Percentiles rank a stretch among this genome's conserved stretches.
Evolutionary conservation across 2,113 vertebrate genomes (phyloP).

Genomic region (Chamaetylas fuelleborni): DNA sequence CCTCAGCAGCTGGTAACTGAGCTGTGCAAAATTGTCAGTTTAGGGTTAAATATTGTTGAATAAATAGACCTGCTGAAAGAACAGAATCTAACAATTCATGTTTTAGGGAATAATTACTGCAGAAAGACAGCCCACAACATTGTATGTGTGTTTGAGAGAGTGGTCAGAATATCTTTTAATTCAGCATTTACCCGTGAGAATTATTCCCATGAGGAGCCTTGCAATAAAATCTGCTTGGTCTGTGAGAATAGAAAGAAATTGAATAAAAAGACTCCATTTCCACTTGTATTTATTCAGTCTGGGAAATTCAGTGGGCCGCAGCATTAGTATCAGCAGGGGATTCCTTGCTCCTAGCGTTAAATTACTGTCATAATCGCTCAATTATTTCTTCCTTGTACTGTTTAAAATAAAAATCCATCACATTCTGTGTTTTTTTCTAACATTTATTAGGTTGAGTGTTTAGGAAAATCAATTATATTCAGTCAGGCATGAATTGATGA

Average conservation of each 20-base stretch:
- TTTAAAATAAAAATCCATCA: conserved; percentile 88
- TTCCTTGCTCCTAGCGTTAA: conserved; percentile 87
- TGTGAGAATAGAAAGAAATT: conserved; percentile 83
- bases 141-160: conserved; percentile 61
- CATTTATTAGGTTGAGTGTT: conserved; percentile 89
- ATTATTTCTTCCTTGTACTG: conserved; percentile 87
- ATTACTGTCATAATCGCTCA: conserved; percentile 90
- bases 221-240: conserved; percentile 80
- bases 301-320: conserved; percentile 85
- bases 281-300: conserved; percentile 85
- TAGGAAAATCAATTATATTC: conserved; percentile 88
- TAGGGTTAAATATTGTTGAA: conserved; percentile 66
- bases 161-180: conserved; percentile 75
- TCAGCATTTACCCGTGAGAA: conserved; percentile 77
- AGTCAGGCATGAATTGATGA: conserved; percentile 86
- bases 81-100: conserved; percentile 6
- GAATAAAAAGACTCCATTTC: conserved; percentile 86
- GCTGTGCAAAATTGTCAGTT: neutral
- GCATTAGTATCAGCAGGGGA: conserved; percentile 85
- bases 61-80: conserved; percentile 50
- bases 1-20: neutral
- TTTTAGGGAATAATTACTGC: conserved; percentile 51
- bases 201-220: conserved; percentile 77
- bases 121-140: conserved; percentile 61
- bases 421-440: conserved; percentile 79